Evolutionary conservation across 2,113 vertebrate species (phyloP), one percentile per base, ranked within the genome.

Genomic region (Leptobrachium leishanense): DNA sequence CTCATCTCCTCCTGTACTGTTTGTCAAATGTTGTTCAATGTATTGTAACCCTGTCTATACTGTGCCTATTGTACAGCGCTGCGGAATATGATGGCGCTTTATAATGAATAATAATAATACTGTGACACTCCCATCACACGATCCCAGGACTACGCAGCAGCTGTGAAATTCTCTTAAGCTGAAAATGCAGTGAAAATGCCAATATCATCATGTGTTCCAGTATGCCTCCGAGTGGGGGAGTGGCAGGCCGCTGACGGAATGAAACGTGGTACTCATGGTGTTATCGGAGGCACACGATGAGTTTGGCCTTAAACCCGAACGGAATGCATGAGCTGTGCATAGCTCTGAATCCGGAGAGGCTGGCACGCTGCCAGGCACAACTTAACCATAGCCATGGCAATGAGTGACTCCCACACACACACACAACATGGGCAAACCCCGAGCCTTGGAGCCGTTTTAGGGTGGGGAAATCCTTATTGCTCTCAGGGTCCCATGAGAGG

Each of bases 251-350:
- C 50, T 12, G 62, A 20, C 10, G 31, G 62, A 20, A 64, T 9
- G 62, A 64, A 39, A 6, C 41, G 3, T 12, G 9, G 50, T 41
- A 43, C 40, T 44, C 11, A 39, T 44, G 69, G 31, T 50, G 75
- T 77, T 40, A 44, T 68, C 15, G 31, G 74, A 68, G 11, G 75
- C 54, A 77, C 67, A 44, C 41, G 4, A 69, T 70, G 66, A 77
- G 39, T 69, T 46, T 5, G 54, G 53, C 42, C 31, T 31, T 15
- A 69, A 20, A 43, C 9, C 2, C 53, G 54, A 42, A 1, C 9
- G 75, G 67, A 77, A 77, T 77, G 75, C 62, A 53, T 62, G 75
- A 69, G 40, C 50, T 39, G 46, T 31, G 50, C 11, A 50, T 42
- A 12, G 43, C 40, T 50, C 4, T 50, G 39, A 39, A 65, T 15